A percentile compares a stretch with the other conserved stretches of the same genome.
Evolutionary conservation across 1,140 invertebrate genomes (phyloP).

Genomic region (Lysiphlebus fabarum): DNA sequence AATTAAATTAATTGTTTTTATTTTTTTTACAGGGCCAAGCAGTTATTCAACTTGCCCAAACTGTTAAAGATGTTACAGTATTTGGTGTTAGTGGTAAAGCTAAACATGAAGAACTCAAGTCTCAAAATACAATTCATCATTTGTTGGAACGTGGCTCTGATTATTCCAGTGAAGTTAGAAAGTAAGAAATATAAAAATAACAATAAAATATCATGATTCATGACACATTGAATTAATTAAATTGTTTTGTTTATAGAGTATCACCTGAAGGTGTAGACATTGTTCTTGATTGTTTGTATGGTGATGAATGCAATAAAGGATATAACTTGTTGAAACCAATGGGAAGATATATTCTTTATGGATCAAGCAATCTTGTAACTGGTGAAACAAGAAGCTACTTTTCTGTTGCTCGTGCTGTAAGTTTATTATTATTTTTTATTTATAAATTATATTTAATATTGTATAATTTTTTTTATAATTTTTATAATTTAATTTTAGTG

Average conservation of each 20-base stretch:
- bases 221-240: neutral
- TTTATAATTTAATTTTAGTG: constrained; percentile 59
- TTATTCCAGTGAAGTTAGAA: constrained; percentile 79
- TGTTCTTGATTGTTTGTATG: constrained; percentile 83
- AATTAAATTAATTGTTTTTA: constrained; percentile 6
- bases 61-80: constrained; percentile 76
- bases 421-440: constrained; percentile 12
- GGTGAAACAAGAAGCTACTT: constrained; percentile 87
- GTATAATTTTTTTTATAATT: neutral
- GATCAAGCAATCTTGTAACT: constrained; percentile 80
- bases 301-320: constrained; percentile 83
- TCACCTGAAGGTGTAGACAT: constrained; percentile 80
- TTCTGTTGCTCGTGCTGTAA: constrained; percentile 80
- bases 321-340: constrained; percentile 82
- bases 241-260: constrained; percentile 55
- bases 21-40: constrained; percentile 70
- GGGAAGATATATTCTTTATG: constrained; percentile 85
- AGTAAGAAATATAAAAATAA: constrained; percentile 58
- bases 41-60: constrained; percentile 75
- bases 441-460: constrained; percentile 15
- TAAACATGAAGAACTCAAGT: constrained; percentile 79
- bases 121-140: constrained; percentile 68
- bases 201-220: no score
- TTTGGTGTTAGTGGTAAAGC: constrained; percentile 81
- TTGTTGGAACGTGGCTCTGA: constrained; percentile 73